phyloP scores from a whole-genome alignment of 2,888 invertebrate species.

The Nephrotoma guestfalica region DNA sequence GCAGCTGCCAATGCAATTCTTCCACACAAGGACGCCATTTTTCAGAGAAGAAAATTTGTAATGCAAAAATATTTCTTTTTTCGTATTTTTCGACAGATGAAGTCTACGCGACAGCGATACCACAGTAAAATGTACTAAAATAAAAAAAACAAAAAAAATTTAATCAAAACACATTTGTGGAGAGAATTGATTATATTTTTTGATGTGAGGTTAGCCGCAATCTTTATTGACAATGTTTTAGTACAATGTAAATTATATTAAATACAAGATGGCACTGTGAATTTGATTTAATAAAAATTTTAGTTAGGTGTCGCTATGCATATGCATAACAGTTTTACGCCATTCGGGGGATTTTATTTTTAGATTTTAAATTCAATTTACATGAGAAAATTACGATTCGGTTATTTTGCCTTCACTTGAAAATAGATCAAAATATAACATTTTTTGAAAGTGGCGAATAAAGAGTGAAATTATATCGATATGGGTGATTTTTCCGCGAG shows the following conservation, averaged over 20 bases:
- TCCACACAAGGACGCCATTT: conserved; percentile 65
- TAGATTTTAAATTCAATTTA: neutral
- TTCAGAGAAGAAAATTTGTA: neutral
- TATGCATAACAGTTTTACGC: neutral
- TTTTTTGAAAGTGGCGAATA: no score
- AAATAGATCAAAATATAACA: no score
- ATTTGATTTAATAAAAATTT: neutral
- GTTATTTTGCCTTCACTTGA: no score
- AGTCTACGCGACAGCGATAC: neutral
- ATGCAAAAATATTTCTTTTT: neutral
- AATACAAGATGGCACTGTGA: neutral
- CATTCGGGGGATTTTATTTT: neutral
- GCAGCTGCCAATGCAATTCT: conserved; percentile 50
- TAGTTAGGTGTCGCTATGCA: neutral
- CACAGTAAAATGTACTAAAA: neutral
- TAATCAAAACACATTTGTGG: neutral
- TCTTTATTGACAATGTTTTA: neutral
- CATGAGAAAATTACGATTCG: no score
- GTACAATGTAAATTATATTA: neutral
- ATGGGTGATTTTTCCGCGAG: no score
- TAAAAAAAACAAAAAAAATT: neutral
- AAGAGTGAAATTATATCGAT: no score
- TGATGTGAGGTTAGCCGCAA: neutral
- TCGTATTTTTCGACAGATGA: neutral
- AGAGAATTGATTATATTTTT: neutral